Percentiles rank a stretch among this genome's conserved stretches.
Conservation (phyloP, 2,797 vertebrate species). For the Hafferia zeledoni region DNA sequence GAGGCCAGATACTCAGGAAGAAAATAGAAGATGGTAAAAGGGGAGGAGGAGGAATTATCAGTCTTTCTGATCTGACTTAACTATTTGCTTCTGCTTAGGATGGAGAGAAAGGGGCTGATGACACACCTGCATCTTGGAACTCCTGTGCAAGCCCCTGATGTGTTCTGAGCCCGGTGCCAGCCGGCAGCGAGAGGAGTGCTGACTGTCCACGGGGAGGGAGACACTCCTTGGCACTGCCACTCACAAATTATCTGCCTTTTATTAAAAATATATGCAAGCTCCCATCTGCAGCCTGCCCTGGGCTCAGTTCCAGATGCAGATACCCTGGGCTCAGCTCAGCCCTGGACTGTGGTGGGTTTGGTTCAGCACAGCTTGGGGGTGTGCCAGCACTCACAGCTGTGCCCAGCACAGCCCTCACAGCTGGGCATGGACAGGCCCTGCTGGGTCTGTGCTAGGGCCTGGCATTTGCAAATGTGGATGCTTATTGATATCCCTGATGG, state of each 20-base stretch:
- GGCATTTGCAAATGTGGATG: not conserved
- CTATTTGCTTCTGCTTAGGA: not conserved
- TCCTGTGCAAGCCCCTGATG: fast-evolving
- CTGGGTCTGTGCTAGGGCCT: not conserved
- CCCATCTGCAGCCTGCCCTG: fast-evolving
- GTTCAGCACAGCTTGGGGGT: not conserved
- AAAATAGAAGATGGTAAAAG: not conserved
- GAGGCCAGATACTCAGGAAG: not conserved
- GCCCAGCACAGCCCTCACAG: not conserved
- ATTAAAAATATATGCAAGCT: not conserved
- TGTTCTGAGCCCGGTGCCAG: not conserved
- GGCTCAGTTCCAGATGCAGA: not conserved
- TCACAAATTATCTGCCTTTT: not conserved
- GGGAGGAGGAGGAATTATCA: not conserved
- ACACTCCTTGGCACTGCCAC: not conserved
- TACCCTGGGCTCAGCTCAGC: not conserved
- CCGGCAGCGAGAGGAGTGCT: not conserved
- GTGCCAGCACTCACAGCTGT: not conserved
- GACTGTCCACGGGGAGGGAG: not conserved
- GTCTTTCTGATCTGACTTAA: not conserved
- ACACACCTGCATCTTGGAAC: fast-evolving
- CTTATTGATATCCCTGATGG: not conserved
- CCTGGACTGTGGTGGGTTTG: fast-evolving
- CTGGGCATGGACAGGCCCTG: not conserved
- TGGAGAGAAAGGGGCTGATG: fast-evolving